phyloP scores from a whole-genome alignment of 2,797 vertebrate genomes.

The Harpagifer antarcticus region DNA sequence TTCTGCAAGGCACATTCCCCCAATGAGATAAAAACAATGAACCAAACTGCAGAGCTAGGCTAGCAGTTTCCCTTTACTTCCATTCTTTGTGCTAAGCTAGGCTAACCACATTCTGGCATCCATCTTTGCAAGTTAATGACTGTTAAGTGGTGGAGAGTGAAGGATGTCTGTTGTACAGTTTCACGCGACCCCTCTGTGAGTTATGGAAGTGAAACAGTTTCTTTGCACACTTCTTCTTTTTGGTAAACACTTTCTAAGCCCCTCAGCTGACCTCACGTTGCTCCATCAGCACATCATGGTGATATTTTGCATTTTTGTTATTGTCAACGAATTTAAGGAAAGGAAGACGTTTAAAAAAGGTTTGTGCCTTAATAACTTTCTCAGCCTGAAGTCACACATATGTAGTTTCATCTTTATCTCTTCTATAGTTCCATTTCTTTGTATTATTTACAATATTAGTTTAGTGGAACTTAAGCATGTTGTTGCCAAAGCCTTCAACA shows the following conservation, averaged over 20 bases:
- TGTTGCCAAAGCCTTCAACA: too few species aligned
- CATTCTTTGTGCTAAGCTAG: constrained; percentile 15
- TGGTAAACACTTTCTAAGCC: background rate
- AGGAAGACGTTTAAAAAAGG: too few species aligned
- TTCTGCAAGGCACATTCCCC: too few species aligned
- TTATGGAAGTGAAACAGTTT: constrained; percentile 43
- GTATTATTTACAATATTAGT: too few species aligned
- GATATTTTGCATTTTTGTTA: background rate
- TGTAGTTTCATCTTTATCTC: too few species aligned
- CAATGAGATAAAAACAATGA: too few species aligned
- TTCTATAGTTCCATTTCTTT: too few species aligned
- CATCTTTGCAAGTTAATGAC: too few species aligned
- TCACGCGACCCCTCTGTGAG: background rate
- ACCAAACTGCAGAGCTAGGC: background rate
- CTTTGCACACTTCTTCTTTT: constrained; percentile 35
- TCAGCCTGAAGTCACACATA: too few species aligned
- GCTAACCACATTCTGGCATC: background rate
- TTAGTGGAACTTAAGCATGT: too few species aligned
- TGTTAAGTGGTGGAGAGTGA: too few species aligned
- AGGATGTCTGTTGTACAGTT: background rate
- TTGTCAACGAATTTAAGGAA: background rate
- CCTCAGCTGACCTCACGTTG: background rate
- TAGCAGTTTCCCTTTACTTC: background rate
- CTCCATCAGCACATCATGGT: background rate
- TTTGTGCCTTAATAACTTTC: too few species aligned